Conservation (phyloP, 2,113 vertebrate species). For the Neotoma lepida region DNA sequence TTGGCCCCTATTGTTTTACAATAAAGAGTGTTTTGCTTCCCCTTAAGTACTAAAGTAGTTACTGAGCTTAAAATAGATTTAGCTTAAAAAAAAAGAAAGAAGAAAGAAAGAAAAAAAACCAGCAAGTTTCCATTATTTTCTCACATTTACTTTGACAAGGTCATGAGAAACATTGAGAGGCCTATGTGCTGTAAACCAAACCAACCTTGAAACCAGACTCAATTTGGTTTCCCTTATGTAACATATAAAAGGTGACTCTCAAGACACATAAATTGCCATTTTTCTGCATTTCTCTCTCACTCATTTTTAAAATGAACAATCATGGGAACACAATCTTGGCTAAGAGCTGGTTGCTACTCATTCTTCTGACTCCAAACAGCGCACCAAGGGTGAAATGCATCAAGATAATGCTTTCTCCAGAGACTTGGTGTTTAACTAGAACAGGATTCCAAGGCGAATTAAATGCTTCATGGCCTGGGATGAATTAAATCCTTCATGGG, state of each 20-base stretch:
- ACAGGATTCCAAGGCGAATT: slow-evolving; percentile 58
- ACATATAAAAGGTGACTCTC: slow-evolving; percentile 15
- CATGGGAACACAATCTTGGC: neutral
- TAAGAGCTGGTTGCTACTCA: neutral
- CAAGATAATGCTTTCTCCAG: neutral
- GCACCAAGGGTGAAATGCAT: slow-evolving; percentile 7
- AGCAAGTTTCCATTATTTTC: slow-evolving; percentile 3
- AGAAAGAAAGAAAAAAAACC: slow-evolving; percentile 1
- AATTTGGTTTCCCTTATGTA: slow-evolving; percentile 2
- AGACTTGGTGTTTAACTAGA: slow-evolving; percentile 46
- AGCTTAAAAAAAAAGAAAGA: neutral
- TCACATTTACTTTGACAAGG: neutral
- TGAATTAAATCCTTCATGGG: too few species aligned
- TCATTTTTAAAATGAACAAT: neutral
- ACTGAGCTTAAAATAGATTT: slow-evolving; percentile 60
- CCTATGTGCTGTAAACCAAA: neutral
- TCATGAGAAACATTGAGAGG: neutral
- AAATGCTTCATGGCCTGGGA: neutral
- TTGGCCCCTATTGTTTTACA: slow-evolving; percentile 27
- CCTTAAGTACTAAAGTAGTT: slow-evolving; percentile 6
- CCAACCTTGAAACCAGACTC: neutral
- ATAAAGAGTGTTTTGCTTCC: slow-evolving; percentile 14
- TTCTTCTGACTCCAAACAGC: slow-evolving; percentile 20
- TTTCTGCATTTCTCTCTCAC: neutral
- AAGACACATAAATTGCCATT: neutral